Base-by-base conservation (phyloP, 2,888 invertebrate species). In the Parapristionchus giblindavisi region DNA sequence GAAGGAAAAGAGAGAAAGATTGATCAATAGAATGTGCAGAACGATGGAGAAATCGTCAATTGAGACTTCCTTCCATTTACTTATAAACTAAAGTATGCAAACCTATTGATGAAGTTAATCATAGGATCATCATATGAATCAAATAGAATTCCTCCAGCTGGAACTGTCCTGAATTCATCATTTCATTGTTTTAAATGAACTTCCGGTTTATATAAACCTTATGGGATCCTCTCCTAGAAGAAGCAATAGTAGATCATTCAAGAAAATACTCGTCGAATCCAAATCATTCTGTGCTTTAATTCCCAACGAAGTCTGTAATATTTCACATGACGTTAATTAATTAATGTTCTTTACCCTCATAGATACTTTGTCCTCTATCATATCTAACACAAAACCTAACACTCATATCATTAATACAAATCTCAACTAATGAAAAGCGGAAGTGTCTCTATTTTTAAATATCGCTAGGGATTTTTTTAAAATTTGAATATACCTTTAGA, bases 91-190 rank as follows among this genome's bases (percentile, higher is more conserved):
- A 56, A 56, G 14, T 17, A 27, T 5, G n/a, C 27, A 3, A 29
- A 76, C 71, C 80, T 80, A 71, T 80, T 80, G 3, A 80, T 72
- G 27, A 83, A 70, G 40, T 76, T 71, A 48, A 80, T 76, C 38
- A 83, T 34, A 8, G 83, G 81, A 65, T 83, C 83, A 32, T 65
- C 61, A 48, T 80, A 81, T 14, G 80, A 77, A 11, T 75, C 75
- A 71, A 81, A 83, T 14, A 80, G 76, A 40, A 79, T 76, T 66
- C 81, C 81, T 54, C 58, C 76, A 58, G 76, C 77, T 11, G 78
- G 73, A 1, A 81, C 81, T 32, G 78, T 73, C 65, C 83, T 81
- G 65, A 58, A 78, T 52, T 29, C 1, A 17, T 60, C 40, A 60
- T 36, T 65, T 34, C 2, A 58, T 48, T 48, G 21, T 48, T 21